Evolutionary conservation across 2,113 vertebrate genomes (phyloP).

Genomic region (Carlito syrichta): DNA sequence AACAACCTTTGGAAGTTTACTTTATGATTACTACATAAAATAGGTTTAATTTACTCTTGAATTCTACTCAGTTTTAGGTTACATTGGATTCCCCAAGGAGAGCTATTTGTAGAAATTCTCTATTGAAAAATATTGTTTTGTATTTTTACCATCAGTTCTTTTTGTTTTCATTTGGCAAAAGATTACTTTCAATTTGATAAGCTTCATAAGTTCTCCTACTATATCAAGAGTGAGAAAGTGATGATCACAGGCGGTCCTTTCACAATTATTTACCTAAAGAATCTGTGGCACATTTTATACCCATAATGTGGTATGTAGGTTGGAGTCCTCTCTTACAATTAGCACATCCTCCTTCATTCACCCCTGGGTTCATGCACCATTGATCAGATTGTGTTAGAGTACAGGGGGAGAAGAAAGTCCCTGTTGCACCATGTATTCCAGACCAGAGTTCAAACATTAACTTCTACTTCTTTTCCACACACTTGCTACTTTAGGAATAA

Average conservation of each 20-base stretch:
- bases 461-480: not conserved
- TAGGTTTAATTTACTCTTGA: not conserved
- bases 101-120: not conserved
- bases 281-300: not conserved
- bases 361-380: not conserved
- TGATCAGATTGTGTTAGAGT: not conserved
- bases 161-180: not conserved
- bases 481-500: not conserved
- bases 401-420: not conserved
- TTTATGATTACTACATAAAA: not conserved
- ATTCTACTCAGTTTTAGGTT: slow-evolving; percentile 14
- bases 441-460: not conserved
- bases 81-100: not conserved
- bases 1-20: not conserved
- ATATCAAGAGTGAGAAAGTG: not conserved
- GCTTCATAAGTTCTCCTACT: not conserved
- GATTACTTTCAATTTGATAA: not conserved
- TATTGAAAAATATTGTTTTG: not conserved
- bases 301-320: not conserved
- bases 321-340: not conserved
- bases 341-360: not conserved
- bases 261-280: not conserved
- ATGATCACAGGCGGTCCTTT: not conserved
- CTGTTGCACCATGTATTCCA: not conserved
- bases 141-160: not conserved